phyloP scores from a whole-genome alignment of 2,113 vertebrate genomes.

The Uropsilus gracilis region DNA sequence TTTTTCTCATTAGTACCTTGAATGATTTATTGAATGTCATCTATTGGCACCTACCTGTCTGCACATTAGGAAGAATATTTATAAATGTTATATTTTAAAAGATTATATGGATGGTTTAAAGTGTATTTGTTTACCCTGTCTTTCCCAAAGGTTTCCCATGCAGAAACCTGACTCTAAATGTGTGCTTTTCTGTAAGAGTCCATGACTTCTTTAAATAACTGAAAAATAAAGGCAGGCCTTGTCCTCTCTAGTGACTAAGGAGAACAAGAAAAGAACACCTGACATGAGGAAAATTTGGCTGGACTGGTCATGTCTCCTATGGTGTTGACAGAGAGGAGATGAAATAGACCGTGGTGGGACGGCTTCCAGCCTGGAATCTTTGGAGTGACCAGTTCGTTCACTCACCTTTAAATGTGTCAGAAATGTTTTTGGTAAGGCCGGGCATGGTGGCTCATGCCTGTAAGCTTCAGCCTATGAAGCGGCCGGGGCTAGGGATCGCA shows the following conservation, averaged over 20 bases:
- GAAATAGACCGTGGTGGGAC: not conserved
- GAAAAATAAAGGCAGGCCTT: constrained; percentile 28
- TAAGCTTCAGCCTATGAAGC: too few species aligned
- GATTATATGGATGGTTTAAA: constrained; percentile 20
- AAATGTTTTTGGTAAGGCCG: not conserved
- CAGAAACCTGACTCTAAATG: constrained; percentile 27
- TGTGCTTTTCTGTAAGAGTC: not conserved
- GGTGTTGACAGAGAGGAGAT: too few species aligned
- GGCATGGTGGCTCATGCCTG: too few species aligned
- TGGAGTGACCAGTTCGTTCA: not conserved
- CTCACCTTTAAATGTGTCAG: not conserved
- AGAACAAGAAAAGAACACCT: not conserved
- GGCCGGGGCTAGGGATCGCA: too few species aligned
- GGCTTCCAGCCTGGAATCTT: not conserved
- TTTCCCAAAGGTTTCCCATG: not conserved
- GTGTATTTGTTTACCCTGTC: constrained; percentile 8
- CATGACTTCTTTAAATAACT: constrained; percentile 24
- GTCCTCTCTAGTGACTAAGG: not conserved
- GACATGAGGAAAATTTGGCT: not conserved
- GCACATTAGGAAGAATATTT: constrained; percentile 15
- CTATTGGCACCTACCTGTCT: not conserved
- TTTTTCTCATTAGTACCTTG: not conserved
- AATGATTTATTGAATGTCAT: not conserved
- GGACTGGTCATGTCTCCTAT: not conserved
- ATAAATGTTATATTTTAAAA: not conserved